These are phyloP conservation scores for Dipodomys merriami DNA, from an alignment of 2,113 vertebrate genomes.

Conservation along the genomic window DNA sequence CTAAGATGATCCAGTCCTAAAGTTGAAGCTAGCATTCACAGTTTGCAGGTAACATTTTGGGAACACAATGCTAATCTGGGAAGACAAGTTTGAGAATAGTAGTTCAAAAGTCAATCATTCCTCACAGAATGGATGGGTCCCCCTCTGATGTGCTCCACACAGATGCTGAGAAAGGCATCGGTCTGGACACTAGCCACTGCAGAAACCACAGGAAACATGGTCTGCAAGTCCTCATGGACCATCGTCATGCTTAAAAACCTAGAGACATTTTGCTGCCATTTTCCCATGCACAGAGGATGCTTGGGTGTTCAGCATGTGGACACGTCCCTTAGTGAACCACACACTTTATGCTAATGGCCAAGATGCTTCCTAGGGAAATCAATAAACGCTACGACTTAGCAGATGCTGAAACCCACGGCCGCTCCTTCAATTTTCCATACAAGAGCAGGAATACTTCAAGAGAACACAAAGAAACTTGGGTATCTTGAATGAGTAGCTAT, in stretches of 20 bases:
- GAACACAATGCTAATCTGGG: background rate
- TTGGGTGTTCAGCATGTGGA: background rate
- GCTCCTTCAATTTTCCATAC: conserved; percentile 11
- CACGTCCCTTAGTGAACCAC: background rate
- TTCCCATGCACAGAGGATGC: background rate
- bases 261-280: background rate
- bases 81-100: background rate
- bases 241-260: background rate
- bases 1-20: background rate
- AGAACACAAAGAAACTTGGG: conserved; percentile 17
- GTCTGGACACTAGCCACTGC: background rate
- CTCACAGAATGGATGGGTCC: background rate
- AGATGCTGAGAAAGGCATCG: background rate
- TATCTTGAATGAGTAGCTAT: background rate
- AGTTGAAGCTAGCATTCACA: background rate
- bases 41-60: background rate
- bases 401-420: conserved; percentile 20
- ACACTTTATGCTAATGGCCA: background rate
- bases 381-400: background rate
- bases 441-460: conserved; percentile 42
- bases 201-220: background rate
- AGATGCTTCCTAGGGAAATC: background rate
- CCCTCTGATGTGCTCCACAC: background rate
- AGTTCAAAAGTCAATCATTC: background rate
- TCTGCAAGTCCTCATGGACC: background rate